A percentile compares a stretch with the other conserved stretches of the same genome.
Evolutionary conservation across 2,888 invertebrate species (phyloP).

Genomic region (Oscheius sp.): DNA sequence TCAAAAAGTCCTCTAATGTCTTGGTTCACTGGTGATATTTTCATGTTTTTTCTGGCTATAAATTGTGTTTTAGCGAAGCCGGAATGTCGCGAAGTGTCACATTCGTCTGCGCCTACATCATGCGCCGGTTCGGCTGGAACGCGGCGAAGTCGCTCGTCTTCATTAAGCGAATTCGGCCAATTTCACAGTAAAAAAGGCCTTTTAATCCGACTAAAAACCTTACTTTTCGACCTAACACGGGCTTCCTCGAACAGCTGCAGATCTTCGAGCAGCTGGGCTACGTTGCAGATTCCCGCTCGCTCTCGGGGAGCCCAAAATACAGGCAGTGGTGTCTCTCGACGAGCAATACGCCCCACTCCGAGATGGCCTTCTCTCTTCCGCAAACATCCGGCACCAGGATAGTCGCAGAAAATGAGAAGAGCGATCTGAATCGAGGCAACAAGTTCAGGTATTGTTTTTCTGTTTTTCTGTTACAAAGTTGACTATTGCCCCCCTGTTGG

Average conservation of each 20-base stretch:
- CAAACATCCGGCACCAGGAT: slow-evolving; percentile 10
- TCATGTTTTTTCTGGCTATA: background rate
- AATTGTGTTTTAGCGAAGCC: slow-evolving; percentile 53
- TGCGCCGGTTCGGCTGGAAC: slow-evolving; percentile 56
- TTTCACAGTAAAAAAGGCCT: slow-evolving; percentile 44
- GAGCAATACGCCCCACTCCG: slow-evolving; percentile 37
- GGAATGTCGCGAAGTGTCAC: slow-evolving; percentile 64
- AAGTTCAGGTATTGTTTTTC: slow-evolving; percentile 14
- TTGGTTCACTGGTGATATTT: slow-evolving; percentile 65
- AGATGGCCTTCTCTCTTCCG: slow-evolving; percentile 11
- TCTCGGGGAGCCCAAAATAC: slow-evolving; percentile 38
- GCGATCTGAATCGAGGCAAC: background rate
- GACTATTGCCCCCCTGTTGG: background rate
- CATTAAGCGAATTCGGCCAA: slow-evolving; percentile 53
- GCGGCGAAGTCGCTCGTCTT: slow-evolving; percentile 55
- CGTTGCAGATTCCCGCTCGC: slow-evolving; percentile 41
- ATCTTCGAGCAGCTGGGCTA: slow-evolving; percentile 53
- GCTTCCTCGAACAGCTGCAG: slow-evolving; percentile 50
- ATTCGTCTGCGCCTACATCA: slow-evolving; percentile 63
- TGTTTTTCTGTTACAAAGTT: background rate
- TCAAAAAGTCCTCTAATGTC: slow-evolving; percentile 50
- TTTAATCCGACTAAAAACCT: background rate
- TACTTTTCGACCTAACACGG: slow-evolving; percentile 43
- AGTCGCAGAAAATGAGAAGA: background rate
- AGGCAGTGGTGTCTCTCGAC: slow-evolving; percentile 40